Evolutionary conservation across 1,140 invertebrate genomes (phyloP).

Genomic region (Drosophila sp.): DNA sequence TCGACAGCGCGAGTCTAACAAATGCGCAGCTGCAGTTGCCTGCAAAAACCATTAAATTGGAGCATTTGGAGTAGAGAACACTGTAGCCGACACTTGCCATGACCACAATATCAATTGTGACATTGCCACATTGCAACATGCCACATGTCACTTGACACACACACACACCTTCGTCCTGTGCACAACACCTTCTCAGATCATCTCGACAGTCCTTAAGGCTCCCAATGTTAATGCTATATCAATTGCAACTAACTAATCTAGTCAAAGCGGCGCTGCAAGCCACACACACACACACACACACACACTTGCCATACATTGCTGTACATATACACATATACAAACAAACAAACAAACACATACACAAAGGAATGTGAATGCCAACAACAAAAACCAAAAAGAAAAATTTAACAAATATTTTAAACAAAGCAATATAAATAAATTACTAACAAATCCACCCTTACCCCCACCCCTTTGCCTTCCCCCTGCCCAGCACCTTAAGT

Average conservation of each 20-base stretch:
- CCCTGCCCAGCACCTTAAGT: not conserved
- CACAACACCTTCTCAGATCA: not conserved
- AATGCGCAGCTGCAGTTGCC: slow-evolving; percentile 56
- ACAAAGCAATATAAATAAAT: no score
- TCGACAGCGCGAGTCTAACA: slow-evolving; percentile 65
- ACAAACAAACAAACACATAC: slow-evolving; percentile 22
- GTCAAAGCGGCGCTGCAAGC: slow-evolving; percentile 61
- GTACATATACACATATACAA: slow-evolving; percentile 22
- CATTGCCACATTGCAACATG: not conserved
- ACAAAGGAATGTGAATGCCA: slow-evolving; percentile 59
- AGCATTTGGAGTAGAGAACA: slow-evolving; percentile 55
- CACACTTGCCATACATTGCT: slow-evolving; percentile 29
- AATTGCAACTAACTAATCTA: slow-evolving; percentile 58
- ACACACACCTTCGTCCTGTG: not conserved
- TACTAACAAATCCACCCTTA: not conserved
- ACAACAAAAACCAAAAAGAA: slow-evolving; percentile 24
- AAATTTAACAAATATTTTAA: slow-evolving; percentile 9
- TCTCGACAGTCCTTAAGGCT: slow-evolving; percentile 1
- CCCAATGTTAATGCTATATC: slow-evolving; percentile 20
- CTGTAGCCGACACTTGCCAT: slow-evolving; percentile 18
- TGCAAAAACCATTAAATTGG: slow-evolving; percentile 65
- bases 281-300: slow-evolving; percentile 23
- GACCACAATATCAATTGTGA: no score
- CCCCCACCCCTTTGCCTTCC: not conserved
- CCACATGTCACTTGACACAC: no score